A percentile compares a stretch with the other conserved stretches of the same genome.
Evolutionary conservation across 2,113 vertebrate genomes (phyloP).

Genomic region (Phodopus roborovskii): DNA sequence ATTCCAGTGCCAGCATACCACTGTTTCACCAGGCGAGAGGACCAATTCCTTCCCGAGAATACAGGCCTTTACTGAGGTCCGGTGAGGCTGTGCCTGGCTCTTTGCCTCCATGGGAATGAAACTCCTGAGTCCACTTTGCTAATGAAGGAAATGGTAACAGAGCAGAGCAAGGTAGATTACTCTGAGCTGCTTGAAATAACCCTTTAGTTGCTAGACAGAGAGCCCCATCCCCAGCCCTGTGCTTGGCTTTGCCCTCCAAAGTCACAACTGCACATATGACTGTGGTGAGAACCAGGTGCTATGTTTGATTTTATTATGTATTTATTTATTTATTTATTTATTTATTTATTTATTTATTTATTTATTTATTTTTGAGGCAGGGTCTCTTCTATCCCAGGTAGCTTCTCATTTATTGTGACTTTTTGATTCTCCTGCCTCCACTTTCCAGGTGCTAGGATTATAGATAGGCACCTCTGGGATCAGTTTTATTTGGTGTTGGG

Average conservation of each 20-base stretch:
- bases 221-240: accelerated
- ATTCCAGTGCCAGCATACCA: neutral
- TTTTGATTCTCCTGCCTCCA: neutral
- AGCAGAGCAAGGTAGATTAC: neutral
- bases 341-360: neutral
- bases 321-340: neutral
- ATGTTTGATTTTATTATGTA: neutral
- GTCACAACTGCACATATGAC: neutral
- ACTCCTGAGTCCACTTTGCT: neutral
- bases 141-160: neutral
- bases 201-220: neutral
- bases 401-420: neutral
- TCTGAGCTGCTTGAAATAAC: neutral
- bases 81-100: neutral
- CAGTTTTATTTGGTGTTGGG: neutral
- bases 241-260: neutral
- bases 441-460: neutral
- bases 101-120: neutral
- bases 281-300: neutral
- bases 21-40: neutral
- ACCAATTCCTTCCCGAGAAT: conserved; percentile 32
- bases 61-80: neutral
- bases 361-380: neutral
- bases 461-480: neutral
- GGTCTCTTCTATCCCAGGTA: neutral